Base-by-base conservation (phyloP, 1,140 invertebrate genomes). In the Apis florea region DNA sequence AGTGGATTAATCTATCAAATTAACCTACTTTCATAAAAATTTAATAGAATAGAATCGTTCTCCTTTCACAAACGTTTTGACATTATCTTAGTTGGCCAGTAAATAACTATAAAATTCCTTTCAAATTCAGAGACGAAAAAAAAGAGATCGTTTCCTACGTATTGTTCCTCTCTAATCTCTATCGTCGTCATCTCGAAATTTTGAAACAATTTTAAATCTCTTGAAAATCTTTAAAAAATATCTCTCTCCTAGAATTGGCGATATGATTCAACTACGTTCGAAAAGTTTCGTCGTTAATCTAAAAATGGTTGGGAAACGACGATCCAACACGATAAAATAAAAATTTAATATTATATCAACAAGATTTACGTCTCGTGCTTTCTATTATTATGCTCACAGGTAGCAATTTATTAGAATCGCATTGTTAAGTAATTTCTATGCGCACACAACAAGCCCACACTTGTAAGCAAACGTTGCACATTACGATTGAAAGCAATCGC, bases 351-450 rank as follows among this genome's bases (percentile, higher is more conserved):
- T 40, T 40, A 40, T 40, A 40, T 40, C 31, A 40, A 40, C 2
- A 9, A 4, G 15, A 40, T 58, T 58, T 40, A n/a, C 6, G 19
- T 13, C 0, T 40, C 11, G 6, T 11, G 21, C 26, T 24, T 2
- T 12, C 11, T 11, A 9, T 10, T 11, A 9, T 10, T 17, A 5
- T 12, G 0, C 40, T 40, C 12, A 4, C 31, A 11, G 5, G 17
- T 10, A 51, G 21, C 24, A 71, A 59, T 78, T 78, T 61, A 59
- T 58, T 59, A 31, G 40, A 70, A 51, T 54, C 67, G 12, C 19
- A 26, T 61, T 15, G 47, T 79, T 51, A 61, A 53, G 67, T 47
- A 70, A 79, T 61, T 70, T 53, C 76, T 47, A 58, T 21, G 47
- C 31, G 10, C 10, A 58, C 12, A 19, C 59, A 70, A 70, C 54